Conservation (phyloP, 2,888 invertebrate species). For the Eupithecia tripunctaria region DNA sequence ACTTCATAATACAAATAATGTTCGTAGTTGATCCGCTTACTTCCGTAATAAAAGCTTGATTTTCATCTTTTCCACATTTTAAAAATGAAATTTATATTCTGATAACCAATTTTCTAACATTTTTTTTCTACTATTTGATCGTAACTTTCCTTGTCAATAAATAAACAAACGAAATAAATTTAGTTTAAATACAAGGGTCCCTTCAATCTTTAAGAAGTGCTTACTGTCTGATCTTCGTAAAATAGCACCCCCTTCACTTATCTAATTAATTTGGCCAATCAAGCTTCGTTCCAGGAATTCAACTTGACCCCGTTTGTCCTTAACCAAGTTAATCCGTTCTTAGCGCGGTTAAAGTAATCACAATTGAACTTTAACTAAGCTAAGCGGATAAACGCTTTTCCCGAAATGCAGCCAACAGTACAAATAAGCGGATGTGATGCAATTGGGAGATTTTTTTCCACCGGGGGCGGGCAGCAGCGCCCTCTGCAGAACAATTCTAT, state of each 20-base stretch:
- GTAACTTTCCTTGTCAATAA: too few relatives aligned
- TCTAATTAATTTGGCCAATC: conserved; percentile 10
- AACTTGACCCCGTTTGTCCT: neutral
- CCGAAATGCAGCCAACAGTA: neutral
- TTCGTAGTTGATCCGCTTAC: too few relatives aligned
- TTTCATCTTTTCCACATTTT: too few relatives aligned
- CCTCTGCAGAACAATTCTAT: too few relatives aligned
- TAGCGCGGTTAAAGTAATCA: neutral
- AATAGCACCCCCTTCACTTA: conserved; percentile 8
- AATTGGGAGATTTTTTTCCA: too few relatives aligned
- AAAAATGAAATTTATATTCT: neutral
- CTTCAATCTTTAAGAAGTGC: neutral
- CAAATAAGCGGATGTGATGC: neutral
- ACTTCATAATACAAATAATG: too few relatives aligned
- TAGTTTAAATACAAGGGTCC: neutral
- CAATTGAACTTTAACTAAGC: conserved; percentile 1
- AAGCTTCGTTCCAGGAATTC: conserved; percentile 6
- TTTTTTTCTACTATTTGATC: too few relatives aligned
- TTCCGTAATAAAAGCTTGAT: too few relatives aligned
- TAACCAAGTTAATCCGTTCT: neutral
- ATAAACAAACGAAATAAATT: too few relatives aligned
- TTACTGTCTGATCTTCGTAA: conserved; percentile 3
- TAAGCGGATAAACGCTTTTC: neutral
- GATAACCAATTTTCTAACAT: neutral
- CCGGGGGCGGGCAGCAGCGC: too few relatives aligned